phyloP scores from a whole-genome alignment of 2,888 invertebrate species.

The Allolobophora icterica region DNA sequence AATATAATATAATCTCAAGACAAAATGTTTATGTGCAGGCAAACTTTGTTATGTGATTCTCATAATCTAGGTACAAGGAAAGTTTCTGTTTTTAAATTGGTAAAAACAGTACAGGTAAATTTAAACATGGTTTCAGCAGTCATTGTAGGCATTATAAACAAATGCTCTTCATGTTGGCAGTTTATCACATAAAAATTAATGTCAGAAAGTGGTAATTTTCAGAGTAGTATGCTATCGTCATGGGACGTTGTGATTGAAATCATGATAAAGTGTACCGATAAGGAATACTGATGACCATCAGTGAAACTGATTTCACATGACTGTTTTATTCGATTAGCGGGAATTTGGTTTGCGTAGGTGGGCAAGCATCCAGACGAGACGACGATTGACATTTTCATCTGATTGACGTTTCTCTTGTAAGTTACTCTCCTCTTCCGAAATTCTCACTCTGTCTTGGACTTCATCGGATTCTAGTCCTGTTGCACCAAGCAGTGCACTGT shows the following conservation, averaged over 20 bases:
- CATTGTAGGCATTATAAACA: background rate
- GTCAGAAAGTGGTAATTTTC: background rate
- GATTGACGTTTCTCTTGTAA: background rate
- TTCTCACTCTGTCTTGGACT: background rate
- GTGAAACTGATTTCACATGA: background rate
- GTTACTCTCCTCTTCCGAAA: background rate
- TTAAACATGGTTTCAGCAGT: background rate
- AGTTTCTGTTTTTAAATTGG: background rate
- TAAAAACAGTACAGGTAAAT: background rate
- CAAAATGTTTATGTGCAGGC: background rate
- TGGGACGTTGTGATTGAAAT: background rate
- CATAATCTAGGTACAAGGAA: background rate
- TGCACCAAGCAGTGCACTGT: background rate
- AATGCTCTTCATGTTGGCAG: background rate
- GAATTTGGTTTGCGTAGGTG: background rate
- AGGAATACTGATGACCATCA: background rate
- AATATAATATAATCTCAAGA: background rate
- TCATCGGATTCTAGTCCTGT: background rate
- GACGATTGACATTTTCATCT: slow-evolving; percentile 25
- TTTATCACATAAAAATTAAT: background rate
- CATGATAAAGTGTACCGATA: background rate
- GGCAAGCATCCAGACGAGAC: slow-evolving; percentile 18
- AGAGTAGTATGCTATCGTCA: background rate
- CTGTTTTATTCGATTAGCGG: background rate
- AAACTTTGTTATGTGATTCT: background rate